These are phyloP conservation scores for Tragelaphus imberbis DNA, from an alignment of 2,113 vertebrate species.

Conservation along the genomic window DNA sequence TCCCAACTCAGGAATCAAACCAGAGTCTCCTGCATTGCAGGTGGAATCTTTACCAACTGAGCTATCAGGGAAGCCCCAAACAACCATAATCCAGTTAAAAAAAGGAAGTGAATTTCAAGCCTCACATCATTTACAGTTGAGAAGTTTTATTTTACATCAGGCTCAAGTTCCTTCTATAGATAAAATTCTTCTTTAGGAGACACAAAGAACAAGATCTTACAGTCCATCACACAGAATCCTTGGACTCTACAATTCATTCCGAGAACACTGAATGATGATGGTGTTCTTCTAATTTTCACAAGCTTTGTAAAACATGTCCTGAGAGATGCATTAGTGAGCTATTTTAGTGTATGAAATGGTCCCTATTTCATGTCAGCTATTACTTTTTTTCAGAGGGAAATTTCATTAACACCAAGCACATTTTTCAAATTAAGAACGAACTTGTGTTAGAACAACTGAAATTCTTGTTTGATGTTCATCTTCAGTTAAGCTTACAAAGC, in stretches of 20 bases:
- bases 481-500: neutral
- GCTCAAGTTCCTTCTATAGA: neutral
- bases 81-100: neutral
- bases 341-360: neutral
- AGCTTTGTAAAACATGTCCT: constrained; percentile 9
- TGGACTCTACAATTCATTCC: neutral
- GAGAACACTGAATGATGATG: neutral
- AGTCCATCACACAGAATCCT: neutral
- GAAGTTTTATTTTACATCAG: neutral
- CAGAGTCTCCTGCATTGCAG: neutral
- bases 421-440: constrained; percentile 44
- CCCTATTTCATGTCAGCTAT: neutral
- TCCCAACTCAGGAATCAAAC: neutral
- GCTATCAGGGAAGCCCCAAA: neutral
- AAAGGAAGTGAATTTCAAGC: neutral
- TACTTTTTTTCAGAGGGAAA: constrained; percentile 24
- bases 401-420: constrained; percentile 5
- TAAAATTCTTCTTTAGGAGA: neutral
- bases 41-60: neutral
- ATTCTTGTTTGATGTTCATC: neutral
- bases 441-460: neutral
- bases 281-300: constrained; percentile 4
- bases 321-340: neutral
- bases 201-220: neutral
- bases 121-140: neutral